These are phyloP conservation scores for Cyclophora punctaria DNA, from an alignment of 2,888 invertebrate species.

Conservation along the genomic window DNA sequence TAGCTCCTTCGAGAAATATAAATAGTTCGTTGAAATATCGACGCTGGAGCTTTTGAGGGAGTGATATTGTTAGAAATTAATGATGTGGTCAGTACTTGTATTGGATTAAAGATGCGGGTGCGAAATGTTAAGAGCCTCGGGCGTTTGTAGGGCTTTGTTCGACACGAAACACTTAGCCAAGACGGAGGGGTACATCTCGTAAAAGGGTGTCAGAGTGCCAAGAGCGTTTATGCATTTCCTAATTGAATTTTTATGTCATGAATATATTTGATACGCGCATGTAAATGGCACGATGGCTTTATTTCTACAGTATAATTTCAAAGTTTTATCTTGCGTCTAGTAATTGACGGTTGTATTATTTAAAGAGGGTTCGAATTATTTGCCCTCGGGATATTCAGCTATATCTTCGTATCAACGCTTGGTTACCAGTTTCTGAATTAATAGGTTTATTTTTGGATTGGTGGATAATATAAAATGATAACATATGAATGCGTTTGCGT, in stretches of 20 bases:
- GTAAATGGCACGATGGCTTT: background rate
- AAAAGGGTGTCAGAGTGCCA: constrained; percentile 28
- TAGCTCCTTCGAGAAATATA: constrained; percentile 64
- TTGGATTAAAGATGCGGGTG: constrained; percentile 61
- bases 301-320: background rate
- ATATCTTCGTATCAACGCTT: no score
- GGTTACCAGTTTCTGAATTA: no score
- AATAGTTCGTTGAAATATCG: constrained; percentile 72
- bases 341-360: constrained; percentile 1
- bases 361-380: background rate
- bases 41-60: constrained; percentile 60
- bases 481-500: no score
- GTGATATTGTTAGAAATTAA: constrained; percentile 70
- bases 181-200: constrained; percentile 24
- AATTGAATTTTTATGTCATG: constrained; percentile 36
- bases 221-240: constrained; percentile 30
- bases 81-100: constrained; percentile 70
- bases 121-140: constrained; percentile 63
- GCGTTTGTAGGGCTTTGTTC: constrained; percentile 58
- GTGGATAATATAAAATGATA: no score
- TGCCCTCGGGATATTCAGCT: no score
- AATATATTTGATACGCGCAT: constrained; percentile 15
- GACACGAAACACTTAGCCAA: constrained; percentile 58
- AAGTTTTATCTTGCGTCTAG: background rate
- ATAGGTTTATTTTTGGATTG: no score